Conservation (phyloP, 2,888 invertebrate genomes). For the Cryptus armator region DNA sequence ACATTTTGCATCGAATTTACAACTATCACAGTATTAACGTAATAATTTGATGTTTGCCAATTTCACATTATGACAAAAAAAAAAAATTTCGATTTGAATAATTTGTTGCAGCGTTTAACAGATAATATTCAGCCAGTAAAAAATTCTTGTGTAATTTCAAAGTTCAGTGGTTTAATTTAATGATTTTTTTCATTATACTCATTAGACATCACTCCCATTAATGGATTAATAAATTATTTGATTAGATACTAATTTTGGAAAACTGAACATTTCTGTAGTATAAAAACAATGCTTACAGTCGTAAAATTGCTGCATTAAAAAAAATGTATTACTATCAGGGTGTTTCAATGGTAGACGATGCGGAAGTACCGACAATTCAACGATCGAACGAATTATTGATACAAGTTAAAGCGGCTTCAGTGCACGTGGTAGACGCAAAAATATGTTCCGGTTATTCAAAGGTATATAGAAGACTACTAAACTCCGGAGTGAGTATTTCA, state of each 20-base stretch:
- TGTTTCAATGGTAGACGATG: conserved; percentile 86
- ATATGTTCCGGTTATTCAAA: conserved; percentile 88
- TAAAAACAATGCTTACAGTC: neutral
- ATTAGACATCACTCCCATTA: too few relatives aligned
- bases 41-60: too few relatives aligned
- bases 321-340: conserved; percentile 82
- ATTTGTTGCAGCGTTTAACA: too few relatives aligned
- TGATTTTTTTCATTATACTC: too few relatives aligned
- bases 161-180: too few relatives aligned
- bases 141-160: too few relatives aligned
- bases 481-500: conserved; percentile 79
- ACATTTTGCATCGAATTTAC: too few relatives aligned
- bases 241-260: neutral
- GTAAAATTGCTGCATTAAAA: neutral
- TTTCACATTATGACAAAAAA: neutral
- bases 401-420: conserved; percentile 88
- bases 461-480: conserved; percentile 84
- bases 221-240: too few relatives aligned
- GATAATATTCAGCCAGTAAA: too few relatives aligned
- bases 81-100: neutral
- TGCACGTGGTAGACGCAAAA: conserved; percentile 87
- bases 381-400: conserved; percentile 87
- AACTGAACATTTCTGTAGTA: neutral
- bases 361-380: conserved; percentile 86
- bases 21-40: too few relatives aligned